Evolutionary conservation across 1,140 invertebrate species (phyloP).

Genomic region (Hesperophylax magnus): DNA sequence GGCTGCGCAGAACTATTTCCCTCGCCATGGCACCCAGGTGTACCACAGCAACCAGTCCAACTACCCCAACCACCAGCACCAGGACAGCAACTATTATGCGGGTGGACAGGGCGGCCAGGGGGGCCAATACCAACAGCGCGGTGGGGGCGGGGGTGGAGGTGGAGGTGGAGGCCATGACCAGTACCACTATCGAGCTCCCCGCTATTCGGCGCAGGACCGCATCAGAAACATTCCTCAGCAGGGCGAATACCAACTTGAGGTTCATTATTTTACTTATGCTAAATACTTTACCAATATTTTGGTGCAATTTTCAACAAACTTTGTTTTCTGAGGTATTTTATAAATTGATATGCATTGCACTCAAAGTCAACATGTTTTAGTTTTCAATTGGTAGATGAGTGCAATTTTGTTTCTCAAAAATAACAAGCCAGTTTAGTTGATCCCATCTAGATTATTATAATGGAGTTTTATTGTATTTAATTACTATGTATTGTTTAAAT

Average conservation of each 20-base stretch:
- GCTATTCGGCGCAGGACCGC: slow-evolving; percentile 67
- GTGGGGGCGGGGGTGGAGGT: not conserved
- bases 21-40: slow-evolving; percentile 53
- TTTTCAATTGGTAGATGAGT: too few relatives aligned
- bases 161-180: slow-evolving; percentile 18
- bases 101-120: not conserved
- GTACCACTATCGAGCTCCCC: slow-evolving; percentile 60
- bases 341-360: too few relatives aligned
- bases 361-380: too few relatives aligned
- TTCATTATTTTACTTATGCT: slow-evolving; percentile 1
- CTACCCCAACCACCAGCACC: slow-evolving; percentile 32
- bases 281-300: not conserved
- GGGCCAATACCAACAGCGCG: slow-evolving; percentile 31
- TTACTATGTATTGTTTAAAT: too few relatives aligned
- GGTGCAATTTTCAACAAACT: too few relatives aligned
- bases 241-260: slow-evolving; percentile 61
- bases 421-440: too few relatives aligned
- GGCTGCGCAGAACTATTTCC: slow-evolving; percentile 60
- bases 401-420: too few relatives aligned
- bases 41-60: slow-evolving; percentile 44
- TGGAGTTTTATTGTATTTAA: too few relatives aligned
- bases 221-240: slow-evolving; percentile 66
- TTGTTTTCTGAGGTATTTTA: too few relatives aligned
- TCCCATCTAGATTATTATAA: too few relatives aligned
- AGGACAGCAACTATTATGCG: slow-evolving; percentile 26